Evolutionary conservation across 2,888 invertebrate species (phyloP).

Genomic region (Leptarthrus brevirostris): DNA sequence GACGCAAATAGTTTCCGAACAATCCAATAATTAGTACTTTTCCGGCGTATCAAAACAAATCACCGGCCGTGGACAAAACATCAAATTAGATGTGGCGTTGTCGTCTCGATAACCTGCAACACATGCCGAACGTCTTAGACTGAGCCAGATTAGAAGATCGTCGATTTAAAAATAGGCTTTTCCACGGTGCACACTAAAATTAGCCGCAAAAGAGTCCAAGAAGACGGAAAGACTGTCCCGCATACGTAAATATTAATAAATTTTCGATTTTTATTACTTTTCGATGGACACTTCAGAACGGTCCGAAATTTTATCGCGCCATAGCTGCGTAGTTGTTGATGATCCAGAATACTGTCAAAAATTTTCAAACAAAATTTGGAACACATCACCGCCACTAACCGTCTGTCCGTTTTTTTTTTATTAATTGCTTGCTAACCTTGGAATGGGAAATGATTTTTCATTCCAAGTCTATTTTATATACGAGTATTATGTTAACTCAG

Average conservation of each 20-base stretch:
- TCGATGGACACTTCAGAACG: background rate
- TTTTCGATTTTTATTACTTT: background rate
- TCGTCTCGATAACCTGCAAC: background rate
- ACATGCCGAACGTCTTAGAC: background rate
- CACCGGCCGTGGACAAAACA: background rate
- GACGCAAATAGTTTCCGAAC: too few species aligned
- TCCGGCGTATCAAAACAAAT: background rate
- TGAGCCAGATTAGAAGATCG: background rate
- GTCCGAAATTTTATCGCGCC: too few species aligned
- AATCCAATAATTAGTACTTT: too few species aligned
- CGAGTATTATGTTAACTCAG: slow-evolving; percentile 15
- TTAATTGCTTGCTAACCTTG: too few species aligned
- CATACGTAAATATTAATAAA: background rate
- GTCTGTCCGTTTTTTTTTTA: too few species aligned
- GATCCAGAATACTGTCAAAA: too few species aligned
- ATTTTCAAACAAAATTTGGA: too few species aligned
- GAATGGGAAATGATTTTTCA: background rate
- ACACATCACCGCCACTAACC: too few species aligned
- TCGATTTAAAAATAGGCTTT: background rate
- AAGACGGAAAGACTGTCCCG: background rate
- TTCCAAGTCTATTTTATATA: background rate
- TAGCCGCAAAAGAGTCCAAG: slow-evolving; percentile 1
- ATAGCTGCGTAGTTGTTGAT: too few species aligned
- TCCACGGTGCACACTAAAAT: slow-evolving; percentile 4
- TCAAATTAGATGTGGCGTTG: background rate